These are phyloP conservation scores for Nasonia oneida DNA, from an alignment of 2,888 invertebrate species.

Conservation along the genomic window DNA sequence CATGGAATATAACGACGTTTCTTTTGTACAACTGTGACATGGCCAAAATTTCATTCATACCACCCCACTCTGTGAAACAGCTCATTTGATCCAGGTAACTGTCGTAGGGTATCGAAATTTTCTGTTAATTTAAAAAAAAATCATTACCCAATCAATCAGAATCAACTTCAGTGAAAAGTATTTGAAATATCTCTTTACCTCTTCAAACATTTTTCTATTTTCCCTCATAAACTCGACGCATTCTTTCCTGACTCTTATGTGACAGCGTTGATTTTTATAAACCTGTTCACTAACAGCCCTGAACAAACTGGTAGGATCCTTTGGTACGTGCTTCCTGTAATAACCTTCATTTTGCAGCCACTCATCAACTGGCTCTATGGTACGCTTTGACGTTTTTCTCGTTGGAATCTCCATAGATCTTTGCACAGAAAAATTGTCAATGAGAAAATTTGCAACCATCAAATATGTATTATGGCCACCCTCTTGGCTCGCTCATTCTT, in stretches of 20 bases:
- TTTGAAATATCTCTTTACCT: conserved; percentile 78
- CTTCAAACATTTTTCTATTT: conserved; percentile 83
- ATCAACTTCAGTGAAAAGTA: background rate
- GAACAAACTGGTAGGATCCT: conserved; percentile 94
- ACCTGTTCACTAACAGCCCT: conserved; percentile 93
- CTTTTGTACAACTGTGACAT: conserved; percentile 86
- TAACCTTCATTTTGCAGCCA: conserved; percentile 90
- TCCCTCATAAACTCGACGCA: conserved; percentile 87
- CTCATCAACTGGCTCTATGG: conserved; percentile 82
- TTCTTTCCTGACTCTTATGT: conserved; percentile 86
- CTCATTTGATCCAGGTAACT: conserved; percentile 86
- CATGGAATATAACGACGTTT: conserved; percentile 88
- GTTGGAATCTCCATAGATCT: conserved; percentile 71
- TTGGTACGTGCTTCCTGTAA: conserved; percentile 92
- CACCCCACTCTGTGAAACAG: conserved; percentile 86
- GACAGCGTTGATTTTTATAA: conserved; percentile 85
- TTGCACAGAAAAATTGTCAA: background rate
- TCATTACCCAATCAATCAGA: background rate
- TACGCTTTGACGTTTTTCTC: conserved; percentile 70
- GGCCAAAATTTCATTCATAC: conserved; percentile 85
- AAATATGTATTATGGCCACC: background rate
- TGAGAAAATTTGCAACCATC: background rate
- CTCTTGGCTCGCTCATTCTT: background rate
- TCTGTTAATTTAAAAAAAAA: conserved; percentile 79
- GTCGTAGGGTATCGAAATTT: conserved; percentile 83